phyloP scores from a whole-genome alignment of 2,888 invertebrate genomes.

The Netelia inedita region DNA sequence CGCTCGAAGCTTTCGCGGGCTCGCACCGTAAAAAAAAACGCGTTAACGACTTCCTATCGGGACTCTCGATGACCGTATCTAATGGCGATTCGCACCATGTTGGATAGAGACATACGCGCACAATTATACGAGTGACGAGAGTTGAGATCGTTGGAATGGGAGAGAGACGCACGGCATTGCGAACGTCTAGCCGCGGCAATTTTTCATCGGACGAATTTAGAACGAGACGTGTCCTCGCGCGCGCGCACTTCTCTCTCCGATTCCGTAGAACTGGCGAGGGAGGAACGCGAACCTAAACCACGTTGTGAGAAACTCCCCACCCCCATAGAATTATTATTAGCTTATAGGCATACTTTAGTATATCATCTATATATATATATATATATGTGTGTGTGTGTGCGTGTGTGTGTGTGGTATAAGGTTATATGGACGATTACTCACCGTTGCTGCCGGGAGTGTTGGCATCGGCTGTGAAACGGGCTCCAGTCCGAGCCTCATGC shows the following conservation, averaged over 20 bases:
- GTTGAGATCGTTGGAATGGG: neutral
- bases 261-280: conserved; percentile 64
- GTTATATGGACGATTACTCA: conserved; percentile 80
- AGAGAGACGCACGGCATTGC: conserved; percentile 31
- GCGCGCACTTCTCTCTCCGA: conserved; percentile 46
- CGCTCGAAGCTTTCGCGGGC: neutral
- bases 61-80: neutral
- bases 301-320: conserved; percentile 24
- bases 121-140: conserved; percentile 23
- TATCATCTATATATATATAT: neutral
- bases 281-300: conserved; percentile 56
- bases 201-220: conserved; percentile 71
- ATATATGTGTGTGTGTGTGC: neutral
- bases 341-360: conserved; percentile 38
- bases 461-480: conserved; percentile 97
- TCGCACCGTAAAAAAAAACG: neutral
- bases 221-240: conserved; percentile 60
- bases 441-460: conserved; percentile 89
- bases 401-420: neutral
- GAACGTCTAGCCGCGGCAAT: conserved; percentile 67
- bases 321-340: conserved; percentile 63
- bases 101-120: conserved; percentile 59
- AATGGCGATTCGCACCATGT: conserved; percentile 44
- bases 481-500: conserved; percentile 98
- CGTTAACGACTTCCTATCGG: neutral